Percentiles rank a stretch among this genome's conserved stretches.
Conservation (phyloP, 1,140 invertebrate genomes). For the Macrobrachium nipponense region DNA sequence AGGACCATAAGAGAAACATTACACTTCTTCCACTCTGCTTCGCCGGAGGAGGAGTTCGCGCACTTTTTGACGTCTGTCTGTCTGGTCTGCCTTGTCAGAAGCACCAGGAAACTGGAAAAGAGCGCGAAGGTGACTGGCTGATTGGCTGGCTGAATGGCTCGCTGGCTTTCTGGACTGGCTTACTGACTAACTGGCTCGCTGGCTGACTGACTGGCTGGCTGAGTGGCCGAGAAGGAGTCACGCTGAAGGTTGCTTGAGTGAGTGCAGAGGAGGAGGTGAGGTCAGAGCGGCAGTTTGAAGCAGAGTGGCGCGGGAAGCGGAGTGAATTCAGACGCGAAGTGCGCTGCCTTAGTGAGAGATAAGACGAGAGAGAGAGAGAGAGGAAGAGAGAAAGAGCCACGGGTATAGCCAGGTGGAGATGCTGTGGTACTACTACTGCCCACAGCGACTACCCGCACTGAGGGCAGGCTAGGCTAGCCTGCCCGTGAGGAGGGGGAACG, state of each 20-base stretch:
- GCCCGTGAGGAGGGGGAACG: too few species aligned
- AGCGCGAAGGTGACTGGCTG: not conserved
- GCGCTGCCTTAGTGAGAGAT: not conserved
- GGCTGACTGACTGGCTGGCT: not conserved
- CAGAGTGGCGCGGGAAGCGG: conserved; percentile 5
- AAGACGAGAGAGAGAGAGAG: not conserved
- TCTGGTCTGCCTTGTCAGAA: too few species aligned
- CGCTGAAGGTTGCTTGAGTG: not conserved
- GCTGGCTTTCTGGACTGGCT: not conserved
- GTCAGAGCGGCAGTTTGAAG: conserved; percentile 10
- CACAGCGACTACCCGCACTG: too few species aligned
- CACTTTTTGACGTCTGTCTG: too few species aligned
- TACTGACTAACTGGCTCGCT: not conserved
- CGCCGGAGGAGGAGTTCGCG: too few species aligned
- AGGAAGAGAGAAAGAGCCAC: not conserved
- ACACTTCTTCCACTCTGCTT: too few species aligned
- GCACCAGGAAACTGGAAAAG: too few species aligned
- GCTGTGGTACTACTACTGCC: too few species aligned
- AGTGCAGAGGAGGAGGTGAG: conserved; percentile 3
- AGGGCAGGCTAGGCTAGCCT: too few species aligned
- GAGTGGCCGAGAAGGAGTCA: not conserved
- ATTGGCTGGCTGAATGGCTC: not conserved
- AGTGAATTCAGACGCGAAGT: conserved; percentile 10
- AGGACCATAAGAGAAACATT: too few species aligned
- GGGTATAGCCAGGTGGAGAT: not conserved